Evolutionary conservation across 2,888 invertebrate genomes (phyloP).

Genomic region (Metopia argyrocephala): DNA sequence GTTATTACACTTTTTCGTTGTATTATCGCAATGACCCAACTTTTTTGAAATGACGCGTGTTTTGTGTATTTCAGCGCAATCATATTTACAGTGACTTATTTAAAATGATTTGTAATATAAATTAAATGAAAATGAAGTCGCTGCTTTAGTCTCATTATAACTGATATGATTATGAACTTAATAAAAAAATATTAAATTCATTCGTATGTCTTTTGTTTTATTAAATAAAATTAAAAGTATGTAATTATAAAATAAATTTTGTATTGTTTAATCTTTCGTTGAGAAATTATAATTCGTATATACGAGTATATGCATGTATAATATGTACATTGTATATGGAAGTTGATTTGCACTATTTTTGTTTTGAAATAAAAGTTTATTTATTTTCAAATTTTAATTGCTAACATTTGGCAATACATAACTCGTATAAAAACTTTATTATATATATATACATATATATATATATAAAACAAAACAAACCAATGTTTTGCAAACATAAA

Average conservation of each 20-base stretch:
- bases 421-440: no score
- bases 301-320: no score
- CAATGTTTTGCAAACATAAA: not conserved
- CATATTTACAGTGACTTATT: no score
- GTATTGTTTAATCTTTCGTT: no score
- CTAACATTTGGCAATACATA: not conserved
- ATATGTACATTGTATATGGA: no score
- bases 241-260: not conserved
- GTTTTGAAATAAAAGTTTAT: not conserved
- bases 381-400: not conserved
- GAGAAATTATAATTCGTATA: not conserved
- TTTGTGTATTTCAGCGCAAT: not conserved
- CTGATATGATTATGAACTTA: not conserved
- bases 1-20: no score
- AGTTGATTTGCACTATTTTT: not conserved
- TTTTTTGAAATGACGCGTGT: not conserved
- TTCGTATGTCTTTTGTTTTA: not conserved
- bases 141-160: not conserved
- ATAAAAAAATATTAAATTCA: not conserved
- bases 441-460: no score
- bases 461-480: not conserved
- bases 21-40: not conserved
- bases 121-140: not conserved
- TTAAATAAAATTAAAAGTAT: not conserved
- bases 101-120: not conserved